Evolutionary conservation across 1,140 invertebrate species (phyloP), one percentile per base, ranked within the genome.

Genomic region (Zaprionus vittiger): DNA sequence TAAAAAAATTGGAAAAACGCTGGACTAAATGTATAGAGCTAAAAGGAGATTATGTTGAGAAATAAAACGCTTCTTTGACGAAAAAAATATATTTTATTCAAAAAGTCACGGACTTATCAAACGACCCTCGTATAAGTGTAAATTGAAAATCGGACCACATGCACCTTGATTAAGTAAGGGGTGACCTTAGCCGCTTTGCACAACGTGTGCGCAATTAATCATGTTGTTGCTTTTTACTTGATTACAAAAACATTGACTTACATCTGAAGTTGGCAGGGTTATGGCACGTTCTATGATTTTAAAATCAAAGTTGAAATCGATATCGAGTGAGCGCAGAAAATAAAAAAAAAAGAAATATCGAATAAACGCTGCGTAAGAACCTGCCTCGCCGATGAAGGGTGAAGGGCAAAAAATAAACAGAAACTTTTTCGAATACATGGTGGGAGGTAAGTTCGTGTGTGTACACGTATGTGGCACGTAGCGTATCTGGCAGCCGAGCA

Each of bases 261-360:
- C 47, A 47, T 17, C 41, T 47, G 1, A 47, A 47, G 41, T 47
- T 47, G 41, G 12, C 47, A 20, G n/a, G 47, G 47, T 24, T 52
- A 22, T 52, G 47, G 47, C 47, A 52, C 47, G 47, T 52, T 52
- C 47, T 14, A 52, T 24, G 47, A 52, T 52, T 52, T 24, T 22
- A 1, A 52, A 52, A 52, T 52, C 47, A 52, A 52, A 52, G 47
- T 52, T 52, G 20, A 20, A 52, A 52, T 52, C 47, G 47, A 52
- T 52, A 52, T 22, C 17, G 17, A 17, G 31, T 11, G 44, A 49
- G 6, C 7, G 44, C n/a, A 49, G n/a, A 47, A 47, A 47, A 2
- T 9, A 31, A 31, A 47, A 47, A 7, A 7, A 47, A 20, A 11
- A 47, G 44, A 47, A 47, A 31, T 31, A 31, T 7, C 28, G 28